Evolutionary conservation across 2,888 invertebrate species (phyloP).

Genomic region (Allygus modestus): DNA sequence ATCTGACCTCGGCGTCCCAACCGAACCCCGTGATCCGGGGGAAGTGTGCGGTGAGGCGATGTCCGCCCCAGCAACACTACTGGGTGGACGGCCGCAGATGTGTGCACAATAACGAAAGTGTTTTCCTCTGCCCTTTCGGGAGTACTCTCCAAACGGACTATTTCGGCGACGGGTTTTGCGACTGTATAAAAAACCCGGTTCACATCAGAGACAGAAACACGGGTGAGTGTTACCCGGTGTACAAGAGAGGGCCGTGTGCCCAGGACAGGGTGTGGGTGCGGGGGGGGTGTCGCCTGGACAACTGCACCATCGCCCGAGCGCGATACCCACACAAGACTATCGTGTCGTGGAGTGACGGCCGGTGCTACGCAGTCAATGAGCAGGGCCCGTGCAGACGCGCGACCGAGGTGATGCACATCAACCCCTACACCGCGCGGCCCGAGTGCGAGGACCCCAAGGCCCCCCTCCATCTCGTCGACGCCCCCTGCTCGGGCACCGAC

Average conservation of each 20-base stretch:
- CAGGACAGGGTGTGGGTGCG: constrained; percentile 51
- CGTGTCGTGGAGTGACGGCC: constrained; percentile 45
- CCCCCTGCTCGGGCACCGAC: constrained; percentile 57
- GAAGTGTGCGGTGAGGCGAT: constrained; percentile 64
- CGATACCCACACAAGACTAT: constrained; percentile 32
- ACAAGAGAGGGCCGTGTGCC: constrained; percentile 65
- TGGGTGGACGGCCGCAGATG: constrained; percentile 65
- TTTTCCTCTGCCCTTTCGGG: constrained; percentile 63
- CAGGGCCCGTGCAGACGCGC: constrained; percentile 55
- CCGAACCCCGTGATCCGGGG: constrained; percentile 48
- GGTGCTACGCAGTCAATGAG: constrained; percentile 63
- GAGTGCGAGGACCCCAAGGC: constrained; percentile 50
- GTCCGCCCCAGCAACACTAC: constrained; percentile 55
- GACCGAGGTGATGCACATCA: constrained; percentile 48
- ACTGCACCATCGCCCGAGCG: constrained; percentile 8
- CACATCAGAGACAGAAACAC: constrained; percentile 57
- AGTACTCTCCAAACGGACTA: constrained; percentile 62
- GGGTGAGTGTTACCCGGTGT: constrained; percentile 63
- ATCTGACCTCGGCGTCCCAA: constrained; percentile 30
- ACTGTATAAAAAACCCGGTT: constrained; percentile 62
- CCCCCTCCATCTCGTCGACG: constrained; percentile 49
- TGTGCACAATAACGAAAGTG: constrained; percentile 36
- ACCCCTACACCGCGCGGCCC: constrained; percentile 38
- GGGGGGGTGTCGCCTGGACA: constrained; percentile 31
- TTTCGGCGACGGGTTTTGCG: constrained; percentile 67